Base-by-base conservation (phyloP, 2,113 vertebrate genomes). In the Hoplias malabaricus region DNA sequence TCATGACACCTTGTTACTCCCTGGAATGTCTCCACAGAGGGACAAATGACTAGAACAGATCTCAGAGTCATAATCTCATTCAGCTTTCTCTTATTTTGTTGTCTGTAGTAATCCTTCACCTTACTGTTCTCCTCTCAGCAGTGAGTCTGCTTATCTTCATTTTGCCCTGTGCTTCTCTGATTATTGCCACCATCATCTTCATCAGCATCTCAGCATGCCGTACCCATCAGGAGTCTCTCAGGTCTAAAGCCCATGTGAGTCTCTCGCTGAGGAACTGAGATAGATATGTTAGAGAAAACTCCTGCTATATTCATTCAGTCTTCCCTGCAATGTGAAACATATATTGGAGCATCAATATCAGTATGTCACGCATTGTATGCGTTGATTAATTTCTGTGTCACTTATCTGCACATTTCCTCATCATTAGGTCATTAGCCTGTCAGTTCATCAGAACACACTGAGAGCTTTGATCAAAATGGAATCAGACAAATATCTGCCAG, bases 181-280 rank as follows among this genome's bases (percentile, higher is more conserved):
- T 95, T 68, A 82, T 90, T 1, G 83, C 88, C 4, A 85, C 88
- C 5, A 86, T 96, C 72, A 85, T 91, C 40, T 88, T 97, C 76
- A 93, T 96, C 79, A 77, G 91, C 10, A 94, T 93, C 80, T 81
- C 89, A 0, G 90, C 90, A 62, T 91, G 95, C 53, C 85, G 90
- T 43, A 92, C 87, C 5, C 85, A 73, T 3, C 31, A 83, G 19
- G 84, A 87, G 33, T 88, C 88, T 11, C 13, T 67, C 13, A 94
- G 88, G 80, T 89, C 84, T 54, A 83, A 86, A 0, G 83, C 90
- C 79, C 91, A 94, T 95, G 95, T 96, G 84, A 63, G 73, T 29
- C 4, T 42, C 10, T 70, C n/a, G n/a, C n/a, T 27, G 9, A 68
- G 10, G 31, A 6, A 8, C 12, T 56, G 74, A 59, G 36, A 31